Evolutionary conservation across 2,888 invertebrate genomes (phyloP).

Genomic region (Rotaria macrura): DNA sequence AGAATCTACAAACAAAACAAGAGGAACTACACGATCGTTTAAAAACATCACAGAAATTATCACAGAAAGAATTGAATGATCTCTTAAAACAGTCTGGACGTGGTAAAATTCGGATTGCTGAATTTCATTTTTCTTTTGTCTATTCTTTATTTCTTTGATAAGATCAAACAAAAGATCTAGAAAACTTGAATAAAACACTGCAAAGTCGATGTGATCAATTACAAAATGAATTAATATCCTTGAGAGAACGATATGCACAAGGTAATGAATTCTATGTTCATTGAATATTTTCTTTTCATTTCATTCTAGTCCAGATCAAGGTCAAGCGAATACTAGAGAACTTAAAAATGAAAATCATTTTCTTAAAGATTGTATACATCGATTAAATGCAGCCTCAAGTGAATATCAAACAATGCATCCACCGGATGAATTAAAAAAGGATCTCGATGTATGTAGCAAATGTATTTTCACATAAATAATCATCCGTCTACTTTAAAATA

Average conservation of each 20-base stretch:
- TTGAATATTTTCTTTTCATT: background rate
- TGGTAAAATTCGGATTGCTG: background rate
- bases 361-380: conserved; percentile 41
- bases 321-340: conserved; percentile 36
- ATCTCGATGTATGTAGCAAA: conserved; percentile 19
- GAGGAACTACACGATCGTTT: background rate
- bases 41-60: background rate
- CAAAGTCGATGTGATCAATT: conserved; percentile 18
- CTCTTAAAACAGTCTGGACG: background rate
- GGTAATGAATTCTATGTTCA: background rate
- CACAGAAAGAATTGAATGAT: background rate
- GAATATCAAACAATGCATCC: conserved; percentile 44
- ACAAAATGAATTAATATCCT: background rate
- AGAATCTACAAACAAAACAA: background rate
- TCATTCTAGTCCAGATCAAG: background rate
- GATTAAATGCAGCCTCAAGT: conserved; percentile 44
- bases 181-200: conserved; percentile 7
- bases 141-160: background rate
- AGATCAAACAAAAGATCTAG: background rate
- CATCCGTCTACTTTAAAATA: too few relatives aligned
- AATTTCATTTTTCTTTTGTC: background rate
- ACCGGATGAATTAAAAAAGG: conserved; percentile 37
- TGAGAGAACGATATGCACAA: background rate
- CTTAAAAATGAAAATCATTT: conserved; percentile 43
- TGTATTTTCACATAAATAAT: too few relatives aligned